Evolutionary conservation across 1,140 invertebrate genomes (phyloP).

Genomic region (Tigriopus japonicus): DNA sequence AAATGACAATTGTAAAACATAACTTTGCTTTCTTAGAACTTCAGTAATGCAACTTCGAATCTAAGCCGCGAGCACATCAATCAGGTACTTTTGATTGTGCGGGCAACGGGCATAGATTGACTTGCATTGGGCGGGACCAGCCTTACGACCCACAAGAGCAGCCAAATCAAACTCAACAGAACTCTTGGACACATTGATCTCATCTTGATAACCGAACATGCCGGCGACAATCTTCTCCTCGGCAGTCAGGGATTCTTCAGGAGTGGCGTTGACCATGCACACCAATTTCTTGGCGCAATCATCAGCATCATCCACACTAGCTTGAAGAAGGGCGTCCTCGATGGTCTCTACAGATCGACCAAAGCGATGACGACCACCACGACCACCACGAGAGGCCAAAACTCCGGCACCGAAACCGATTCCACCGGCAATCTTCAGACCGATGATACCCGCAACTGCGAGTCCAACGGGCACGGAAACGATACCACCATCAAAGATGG

Average conservation of each 20-base stretch:
- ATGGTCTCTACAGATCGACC: background rate
- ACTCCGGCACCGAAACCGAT: background rate
- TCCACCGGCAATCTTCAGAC: background rate
- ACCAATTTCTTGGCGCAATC: conserved; percentile 8
- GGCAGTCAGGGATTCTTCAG: background rate
- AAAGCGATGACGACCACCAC: background rate
- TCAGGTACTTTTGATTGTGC: too few species aligned
- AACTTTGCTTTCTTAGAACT: too few species aligned
- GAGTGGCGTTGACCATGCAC: background rate
- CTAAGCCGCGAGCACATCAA: too few species aligned
- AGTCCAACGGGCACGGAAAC: background rate
- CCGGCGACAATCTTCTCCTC: background rate
- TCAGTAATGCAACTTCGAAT: too few species aligned
- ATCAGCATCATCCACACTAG: background rate
- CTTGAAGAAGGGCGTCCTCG: background rate
- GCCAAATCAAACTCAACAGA: conserved; percentile 10
- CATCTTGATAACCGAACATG: background rate
- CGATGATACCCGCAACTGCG: background rate
- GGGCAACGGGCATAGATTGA: conserved; percentile 7
- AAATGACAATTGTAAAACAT: too few species aligned
- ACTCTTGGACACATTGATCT: background rate
- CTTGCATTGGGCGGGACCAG: background rate
- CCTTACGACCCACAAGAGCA: background rate
- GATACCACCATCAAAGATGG: background rate
- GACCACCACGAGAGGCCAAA: background rate